Conservation (phyloP, 2,888 invertebrate species). For the Tetanocera ferruginea region DNA sequence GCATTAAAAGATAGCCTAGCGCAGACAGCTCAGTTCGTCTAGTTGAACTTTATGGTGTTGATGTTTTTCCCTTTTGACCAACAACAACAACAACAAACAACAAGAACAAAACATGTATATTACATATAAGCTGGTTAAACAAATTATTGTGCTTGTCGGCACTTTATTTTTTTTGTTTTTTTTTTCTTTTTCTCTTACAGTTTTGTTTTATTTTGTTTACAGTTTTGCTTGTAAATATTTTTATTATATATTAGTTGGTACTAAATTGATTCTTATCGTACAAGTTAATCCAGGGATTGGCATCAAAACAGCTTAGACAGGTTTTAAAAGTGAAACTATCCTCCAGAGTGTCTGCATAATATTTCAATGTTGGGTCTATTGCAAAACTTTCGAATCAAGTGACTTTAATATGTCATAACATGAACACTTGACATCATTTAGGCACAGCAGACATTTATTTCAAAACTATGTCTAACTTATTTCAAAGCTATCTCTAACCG, state of each 20-base stretch:
- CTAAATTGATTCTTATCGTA: conserved; percentile 14
- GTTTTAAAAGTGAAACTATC: background rate
- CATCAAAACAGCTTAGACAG: background rate
- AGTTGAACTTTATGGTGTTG: background rate
- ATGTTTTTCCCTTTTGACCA: background rate
- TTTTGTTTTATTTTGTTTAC: background rate
- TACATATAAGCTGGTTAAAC: background rate
- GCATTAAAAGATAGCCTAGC: conserved; percentile 52
- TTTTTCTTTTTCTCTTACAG: background rate
- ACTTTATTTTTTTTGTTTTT: background rate
- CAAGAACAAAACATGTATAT: no score
- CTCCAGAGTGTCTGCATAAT: background rate
- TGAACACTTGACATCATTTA: no score
- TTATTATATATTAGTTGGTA: conserved; percentile 19
- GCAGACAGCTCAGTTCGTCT: background rate
- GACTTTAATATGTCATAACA: no score
- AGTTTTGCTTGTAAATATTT: background rate
- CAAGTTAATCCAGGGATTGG: conserved; percentile 16
- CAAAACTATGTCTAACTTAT: no score
- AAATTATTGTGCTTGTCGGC: conserved; percentile 3
- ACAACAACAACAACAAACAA: no score
- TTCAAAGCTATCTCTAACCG: no score
- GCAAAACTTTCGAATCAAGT: no score
- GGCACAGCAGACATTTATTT: no score
- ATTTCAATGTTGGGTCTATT: background rate